These are phyloP conservation scores for Goniozus legneri DNA, from an alignment of 1,140 invertebrate species.

Conservation along the genomic window DNA sequence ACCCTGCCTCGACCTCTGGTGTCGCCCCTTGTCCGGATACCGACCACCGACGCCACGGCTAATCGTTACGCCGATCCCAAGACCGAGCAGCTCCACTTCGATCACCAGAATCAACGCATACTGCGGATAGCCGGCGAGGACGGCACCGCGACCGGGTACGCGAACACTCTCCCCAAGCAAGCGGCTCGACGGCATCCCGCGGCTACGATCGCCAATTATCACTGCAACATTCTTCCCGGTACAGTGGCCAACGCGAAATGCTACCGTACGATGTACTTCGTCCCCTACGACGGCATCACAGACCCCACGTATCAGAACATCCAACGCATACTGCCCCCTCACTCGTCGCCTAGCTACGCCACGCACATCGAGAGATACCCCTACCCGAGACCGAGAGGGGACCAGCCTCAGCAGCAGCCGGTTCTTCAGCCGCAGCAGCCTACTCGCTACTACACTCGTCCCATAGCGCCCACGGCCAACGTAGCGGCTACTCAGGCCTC, in stretches of 20 bases:
- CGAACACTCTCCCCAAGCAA: slow-evolving; percentile 28
- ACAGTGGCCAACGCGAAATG: slow-evolving; percentile 34
- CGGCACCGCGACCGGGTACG: slow-evolving; percentile 22
- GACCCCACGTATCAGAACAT: slow-evolving; percentile 52
- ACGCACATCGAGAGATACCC: slow-evolving; percentile 49
- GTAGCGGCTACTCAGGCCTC: neutral
- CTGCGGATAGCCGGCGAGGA: slow-evolving; percentile 31
- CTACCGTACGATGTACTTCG: slow-evolving; percentile 66
- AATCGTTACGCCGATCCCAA: slow-evolving; percentile 30
- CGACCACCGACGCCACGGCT: neutral
- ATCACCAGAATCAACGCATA: slow-evolving; percentile 26
- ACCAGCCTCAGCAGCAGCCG: slow-evolving; percentile 23
- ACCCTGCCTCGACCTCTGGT: slow-evolving; percentile 20
- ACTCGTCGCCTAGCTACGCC: slow-evolving; percentile 44
- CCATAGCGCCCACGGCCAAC: slow-evolving; percentile 9
- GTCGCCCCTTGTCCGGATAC: slow-evolving; percentile 5
- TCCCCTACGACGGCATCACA: slow-evolving; percentile 64
- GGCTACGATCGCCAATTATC: slow-evolving; percentile 27
- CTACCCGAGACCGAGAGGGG: slow-evolving; percentile 32
- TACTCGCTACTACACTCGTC: slow-evolving; percentile 34
- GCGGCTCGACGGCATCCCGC: slow-evolving; percentile 30
- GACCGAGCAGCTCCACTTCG: slow-evolving; percentile 17
- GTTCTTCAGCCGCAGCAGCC: slow-evolving; percentile 15
- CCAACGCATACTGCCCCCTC: slow-evolving; percentile 44
- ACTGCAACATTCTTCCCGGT: slow-evolving; percentile 23